These are phyloP conservation scores for Ciconia stormi DNA, from an alignment of 2,113 vertebrate species.

Conservation along the genomic window DNA sequence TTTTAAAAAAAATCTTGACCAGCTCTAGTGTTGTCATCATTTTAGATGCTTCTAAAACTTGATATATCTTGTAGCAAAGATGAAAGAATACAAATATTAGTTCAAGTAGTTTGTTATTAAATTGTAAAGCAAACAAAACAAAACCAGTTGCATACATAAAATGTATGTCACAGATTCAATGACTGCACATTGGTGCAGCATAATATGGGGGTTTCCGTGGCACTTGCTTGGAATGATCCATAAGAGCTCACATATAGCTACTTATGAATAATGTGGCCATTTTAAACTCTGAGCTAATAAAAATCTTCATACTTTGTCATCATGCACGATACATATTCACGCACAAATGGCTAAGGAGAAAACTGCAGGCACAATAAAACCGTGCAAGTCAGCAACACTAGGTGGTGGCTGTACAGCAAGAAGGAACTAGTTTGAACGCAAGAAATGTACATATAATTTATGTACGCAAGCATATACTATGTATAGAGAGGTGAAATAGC, in stretches of 20 bases:
- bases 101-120: neutral
- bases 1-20: neutral
- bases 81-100: neutral
- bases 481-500: neutral
- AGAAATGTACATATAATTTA: neutral
- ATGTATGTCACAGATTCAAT: neutral
- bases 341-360: neutral
- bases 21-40: neutral
- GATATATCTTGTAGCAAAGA: neutral
- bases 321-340: neutral
- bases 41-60: neutral
- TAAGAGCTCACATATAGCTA: neutral
- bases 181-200: neutral
- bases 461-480: neutral
- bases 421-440: neutral
- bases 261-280: neutral
- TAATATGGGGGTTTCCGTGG: neutral
- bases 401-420: neutral
- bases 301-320: neutral
- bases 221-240: neutral
- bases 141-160: neutral
- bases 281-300: neutral
- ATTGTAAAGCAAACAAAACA: neutral
- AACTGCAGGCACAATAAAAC: neutral
- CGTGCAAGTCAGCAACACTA: neutral